Base-by-base conservation (phyloP, 2,797 vertebrate genomes). In the Carcharodon carcharias region DNA sequence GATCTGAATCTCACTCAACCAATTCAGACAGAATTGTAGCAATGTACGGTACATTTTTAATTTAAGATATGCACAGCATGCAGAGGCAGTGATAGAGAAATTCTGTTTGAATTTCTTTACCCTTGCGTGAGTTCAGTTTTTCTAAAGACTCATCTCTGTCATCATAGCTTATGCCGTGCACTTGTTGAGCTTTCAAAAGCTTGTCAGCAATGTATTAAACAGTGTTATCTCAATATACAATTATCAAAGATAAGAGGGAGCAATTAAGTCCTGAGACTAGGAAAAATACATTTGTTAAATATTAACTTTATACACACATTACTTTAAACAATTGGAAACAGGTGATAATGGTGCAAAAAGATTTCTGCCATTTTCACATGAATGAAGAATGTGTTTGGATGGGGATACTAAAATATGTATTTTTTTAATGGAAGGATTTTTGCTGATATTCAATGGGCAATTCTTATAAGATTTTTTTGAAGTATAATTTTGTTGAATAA, bases 21-120 rank as follows among this genome's bases (percentile, higher is more conserved):
- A 58, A 96, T 94, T 97, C 69, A 95, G 89, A 96, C 96, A 82
- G 96, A 40, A 96, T 96, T 92, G 96, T 96, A 96, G 96, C 97
- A 96, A 96, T 65, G 89, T 97, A 96, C 96, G 92, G 96, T 96
- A 96, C 97, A 98, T 96, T 97, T 97, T 98, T 97, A 97, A 97
- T 97, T 96, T 96, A 97, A 96, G 85, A 96, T 97, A 97, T 97
- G 96, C 96, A 97, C 97, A 97, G 97, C 98, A 97, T 97, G 98
- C 98, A 97, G 98, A 98, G 98, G 97, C 98, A 98, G 98, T 97
- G 97, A 97, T 97, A 97, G 97, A 97, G 97, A 96, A 96, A 97
- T 96, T 96, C 97, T 97, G 96, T 96, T 96, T 97, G 97, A 97
- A 97, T 96, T 63, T 97, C 14, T 35, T 61, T 91, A 61, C 58